phyloP scores from a whole-genome alignment of 2,888 invertebrate genomes.

The Drosophila limbata region DNA sequence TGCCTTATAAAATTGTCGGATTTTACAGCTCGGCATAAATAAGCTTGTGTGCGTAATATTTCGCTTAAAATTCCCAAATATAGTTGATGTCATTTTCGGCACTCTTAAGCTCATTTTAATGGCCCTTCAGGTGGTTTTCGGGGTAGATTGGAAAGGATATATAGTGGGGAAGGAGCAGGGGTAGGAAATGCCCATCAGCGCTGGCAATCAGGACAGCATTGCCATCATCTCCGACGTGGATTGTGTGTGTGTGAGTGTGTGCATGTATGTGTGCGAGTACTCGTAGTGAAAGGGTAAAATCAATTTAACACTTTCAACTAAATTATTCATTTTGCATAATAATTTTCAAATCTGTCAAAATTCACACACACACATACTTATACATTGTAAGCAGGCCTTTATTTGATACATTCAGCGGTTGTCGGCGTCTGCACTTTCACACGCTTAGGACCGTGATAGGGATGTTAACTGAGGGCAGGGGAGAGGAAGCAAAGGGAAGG shows the following conservation, averaged over 20 bases:
- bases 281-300: constrained; percentile 74
- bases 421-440: constrained; percentile 79
- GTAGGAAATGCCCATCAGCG: constrained; percentile 57
- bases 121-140: constrained; percentile 47
- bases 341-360: constrained; percentile 83
- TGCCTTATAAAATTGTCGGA: constrained; percentile 9
- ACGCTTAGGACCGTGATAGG: constrained; percentile 63
- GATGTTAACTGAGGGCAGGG: constrained; percentile 21
- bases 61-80: constrained; percentile 25
- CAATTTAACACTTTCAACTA: constrained; percentile 83
- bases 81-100: constrained; percentile 45
- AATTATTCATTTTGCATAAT: constrained; percentile 83
- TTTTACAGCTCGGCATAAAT: constrained; percentile 6
- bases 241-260: constrained; percentile 20
- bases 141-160: background rate
- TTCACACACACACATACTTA: constrained; percentile 53
- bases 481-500: background rate
- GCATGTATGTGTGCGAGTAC: constrained; percentile 18
- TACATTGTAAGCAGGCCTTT: constrained; percentile 55
- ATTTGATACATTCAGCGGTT: constrained; percentile 66
- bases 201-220: constrained; percentile 44
- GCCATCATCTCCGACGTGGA: constrained; percentile 60
- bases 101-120: constrained; percentile 56
- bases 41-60: constrained; percentile 20
- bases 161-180: background rate